Conservation (phyloP, 2,888 invertebrate species). For the Spodoptera littoralis region DNA sequence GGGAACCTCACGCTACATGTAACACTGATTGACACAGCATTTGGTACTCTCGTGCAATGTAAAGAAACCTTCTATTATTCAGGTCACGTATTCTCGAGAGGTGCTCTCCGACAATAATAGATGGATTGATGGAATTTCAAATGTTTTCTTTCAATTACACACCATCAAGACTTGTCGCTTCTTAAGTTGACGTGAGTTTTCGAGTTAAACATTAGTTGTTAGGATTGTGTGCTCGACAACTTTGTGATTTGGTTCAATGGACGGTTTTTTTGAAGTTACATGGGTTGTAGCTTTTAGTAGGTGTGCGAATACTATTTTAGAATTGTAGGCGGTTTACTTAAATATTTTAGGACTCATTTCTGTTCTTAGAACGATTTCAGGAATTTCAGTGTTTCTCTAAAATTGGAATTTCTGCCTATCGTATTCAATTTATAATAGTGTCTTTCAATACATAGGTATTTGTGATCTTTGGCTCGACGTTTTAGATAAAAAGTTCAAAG, state of each 20-base stretch:
- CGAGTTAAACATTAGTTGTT: conserved; percentile 51
- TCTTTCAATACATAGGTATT: too few relatives aligned
- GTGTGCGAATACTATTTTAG: conserved; percentile 3
- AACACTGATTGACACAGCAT: conserved; percentile 76
- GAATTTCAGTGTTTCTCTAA: too few relatives aligned
- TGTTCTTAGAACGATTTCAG: too few relatives aligned
- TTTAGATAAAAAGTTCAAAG: too few relatives aligned
- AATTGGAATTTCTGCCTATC: too few relatives aligned
- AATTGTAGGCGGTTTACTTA: too few relatives aligned
- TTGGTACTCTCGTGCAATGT: conserved; percentile 65
- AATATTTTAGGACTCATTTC: too few relatives aligned
- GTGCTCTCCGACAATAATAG: conserved; percentile 74
- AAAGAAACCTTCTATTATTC: conserved; percentile 72
- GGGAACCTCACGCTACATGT: conserved; percentile 73
- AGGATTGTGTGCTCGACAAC: conserved; percentile 36
- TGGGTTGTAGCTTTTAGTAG: conserved; percentile 11
- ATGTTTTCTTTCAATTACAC: conserved; percentile 81
- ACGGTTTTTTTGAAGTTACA: conserved; percentile 18
- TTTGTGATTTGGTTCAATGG: conserved; percentile 26
- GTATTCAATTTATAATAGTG: too few relatives aligned
- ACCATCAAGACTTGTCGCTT: conserved; percentile 68
- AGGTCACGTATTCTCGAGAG: conserved; percentile 86
- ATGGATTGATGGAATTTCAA: conserved; percentile 73
- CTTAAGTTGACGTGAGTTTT: conserved; percentile 59
- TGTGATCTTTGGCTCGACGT: too few relatives aligned